Evolutionary conservation across 2,113 vertebrate genomes (phyloP), one percentile per base, ranked within the genome.

Genomic region (Catharus fuscescens): DNA sequence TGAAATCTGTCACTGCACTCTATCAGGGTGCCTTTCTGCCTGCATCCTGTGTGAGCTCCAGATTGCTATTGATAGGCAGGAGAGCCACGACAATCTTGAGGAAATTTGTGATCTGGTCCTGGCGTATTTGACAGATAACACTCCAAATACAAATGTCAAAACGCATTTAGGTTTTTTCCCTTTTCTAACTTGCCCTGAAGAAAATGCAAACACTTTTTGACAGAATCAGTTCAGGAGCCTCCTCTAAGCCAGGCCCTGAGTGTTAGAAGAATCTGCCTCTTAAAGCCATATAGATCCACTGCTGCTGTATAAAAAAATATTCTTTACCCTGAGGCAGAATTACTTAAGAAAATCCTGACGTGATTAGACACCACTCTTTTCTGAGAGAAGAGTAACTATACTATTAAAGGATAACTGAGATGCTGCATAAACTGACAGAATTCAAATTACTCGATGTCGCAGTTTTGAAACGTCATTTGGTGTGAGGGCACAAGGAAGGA

Each of bases 201-300:
- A 97, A 95, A 94, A 97, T 93, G 90, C 96, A 98, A 98, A 98
- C 91, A 48, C 91, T 97, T 97, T 95, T 95, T 98, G 98, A 98
- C 98, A 98, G 98, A 98, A 98, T 98, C 97, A 98, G 98, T 98
- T 97, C 98, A 98, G 88, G 80, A 92, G 83, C 93, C 84, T 96
- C 96, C 98, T 97, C 90, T 89, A 96, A 98, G 98, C 95, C 96
- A 96, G 92, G 93, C 97, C 97, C 86, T 93, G 94, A 97, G 96
- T 90, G 66, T 90, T 96, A 74, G 84, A 86, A 96, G 96, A 93
- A 94, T 97, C 93, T 91, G 94, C 93, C 94, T 96, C 97, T 95
- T 95, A 87, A 92, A 97, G 96, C 92, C 84, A 95, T 94, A 95
- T 85, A 95, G 95, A 95, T 96, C 93, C 90, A 95, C 73, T 7